Percentiles rank a stretch among this genome's conserved stretches.
These are phyloP conservation scores for Tragelaphus oryx DNA, from an alignment of 2,797 vertebrate genomes.

Conservation along the genomic window DNA sequence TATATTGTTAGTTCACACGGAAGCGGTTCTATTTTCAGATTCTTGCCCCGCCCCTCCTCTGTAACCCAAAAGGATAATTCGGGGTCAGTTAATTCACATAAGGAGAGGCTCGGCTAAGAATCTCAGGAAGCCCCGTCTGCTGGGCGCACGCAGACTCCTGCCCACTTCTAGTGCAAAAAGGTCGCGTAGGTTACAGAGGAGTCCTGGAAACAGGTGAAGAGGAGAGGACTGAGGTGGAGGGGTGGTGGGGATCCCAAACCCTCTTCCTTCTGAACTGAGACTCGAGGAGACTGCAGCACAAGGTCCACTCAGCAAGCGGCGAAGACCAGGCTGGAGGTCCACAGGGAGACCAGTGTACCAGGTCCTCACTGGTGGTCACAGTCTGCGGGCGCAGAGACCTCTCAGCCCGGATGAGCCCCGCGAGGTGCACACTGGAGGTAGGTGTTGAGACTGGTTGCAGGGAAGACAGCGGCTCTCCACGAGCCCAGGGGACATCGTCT, in stretches of 20 bases:
- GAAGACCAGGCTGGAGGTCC: neutral
- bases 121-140: conserved; percentile 38
- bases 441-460: conserved; percentile 46
- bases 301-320: conserved; percentile 5
- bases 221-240: neutral
- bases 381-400: neutral
- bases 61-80: conserved; percentile 31
- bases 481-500: neutral
- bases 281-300: neutral
- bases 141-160: neutral
- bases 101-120: conserved; percentile 41
- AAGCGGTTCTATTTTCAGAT: conserved; percentile 62
- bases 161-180: conserved; percentile 76
- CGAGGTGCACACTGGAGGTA: conserved; percentile 65
- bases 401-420: neutral
- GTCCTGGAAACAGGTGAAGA: neutral
- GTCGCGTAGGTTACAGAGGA: neutral
- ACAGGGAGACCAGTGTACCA: neutral
- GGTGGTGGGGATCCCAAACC: neutral
- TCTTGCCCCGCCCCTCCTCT: conserved; percentile 59
- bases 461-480: conserved; percentile 54
- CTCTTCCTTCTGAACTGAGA: conserved; percentile 28
- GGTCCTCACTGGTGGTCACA: neutral
- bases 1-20: conserved; percentile 73
- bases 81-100: neutral